A percentile compares a stretch with the other conserved stretches of the same genome.
Conservation (phyloP, 2,888 invertebrate species). For the Drosophila cracens region DNA sequence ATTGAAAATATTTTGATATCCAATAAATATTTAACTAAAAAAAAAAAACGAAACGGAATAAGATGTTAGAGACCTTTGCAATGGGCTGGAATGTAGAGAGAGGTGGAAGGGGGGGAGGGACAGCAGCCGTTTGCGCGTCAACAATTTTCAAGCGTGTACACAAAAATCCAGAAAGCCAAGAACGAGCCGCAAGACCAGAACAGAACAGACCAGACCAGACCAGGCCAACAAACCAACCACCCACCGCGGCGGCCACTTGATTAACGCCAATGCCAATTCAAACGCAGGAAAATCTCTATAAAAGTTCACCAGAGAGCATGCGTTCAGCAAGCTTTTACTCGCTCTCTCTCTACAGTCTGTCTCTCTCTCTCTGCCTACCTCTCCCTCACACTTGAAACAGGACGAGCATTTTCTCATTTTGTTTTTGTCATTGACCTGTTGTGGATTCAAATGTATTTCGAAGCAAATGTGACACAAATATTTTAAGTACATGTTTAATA, state of each 20-base stretch:
- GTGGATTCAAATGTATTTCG: slow-evolving; percentile 42
- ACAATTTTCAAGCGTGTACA: slow-evolving; percentile 80
- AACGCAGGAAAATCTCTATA: slow-evolving; percentile 79
- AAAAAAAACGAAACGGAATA: slow-evolving; percentile 5
- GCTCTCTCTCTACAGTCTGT: not conserved
- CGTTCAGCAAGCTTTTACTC: slow-evolving; percentile 65
- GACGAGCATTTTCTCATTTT: slow-evolving; percentile 54
- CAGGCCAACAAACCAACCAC: slow-evolving; percentile 44
- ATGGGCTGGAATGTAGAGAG: not conserved
- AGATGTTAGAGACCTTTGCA: slow-evolving; percentile 7
- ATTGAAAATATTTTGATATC: slow-evolving; percentile 73
- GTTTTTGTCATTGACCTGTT: slow-evolving; percentile 80
- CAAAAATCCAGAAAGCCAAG: slow-evolving; percentile 69
- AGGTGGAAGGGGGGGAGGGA: not conserved
- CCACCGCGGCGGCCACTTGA: slow-evolving; percentile 65
- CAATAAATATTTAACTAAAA: slow-evolving; percentile 68
- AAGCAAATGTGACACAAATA: slow-evolving; percentile 1
- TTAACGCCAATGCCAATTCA: slow-evolving; percentile 78
- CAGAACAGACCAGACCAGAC: slow-evolving; percentile 31
- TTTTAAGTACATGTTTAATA: not conserved
- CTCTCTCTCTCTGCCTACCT: not conserved
- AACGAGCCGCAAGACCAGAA: slow-evolving; percentile 62
- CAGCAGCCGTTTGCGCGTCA: slow-evolving; percentile 62
- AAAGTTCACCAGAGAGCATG: slow-evolving; percentile 72
- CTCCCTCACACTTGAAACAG: slow-evolving; percentile 36